phyloP scores from a whole-genome alignment of 2,113 vertebrate species.

The Rhea americana region DNA sequence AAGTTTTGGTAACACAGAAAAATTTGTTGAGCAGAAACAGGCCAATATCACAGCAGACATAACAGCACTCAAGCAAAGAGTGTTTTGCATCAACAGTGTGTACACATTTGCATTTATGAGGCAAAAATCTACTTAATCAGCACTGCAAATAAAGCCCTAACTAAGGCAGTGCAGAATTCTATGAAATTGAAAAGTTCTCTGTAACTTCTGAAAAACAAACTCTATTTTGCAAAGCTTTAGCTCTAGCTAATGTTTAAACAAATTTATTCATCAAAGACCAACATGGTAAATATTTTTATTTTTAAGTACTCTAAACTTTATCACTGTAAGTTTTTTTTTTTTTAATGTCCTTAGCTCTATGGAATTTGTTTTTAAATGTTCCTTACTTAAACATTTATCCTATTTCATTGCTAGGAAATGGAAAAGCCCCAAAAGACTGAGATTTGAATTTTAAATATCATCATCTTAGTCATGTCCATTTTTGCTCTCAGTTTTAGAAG shows the following conservation, averaged over 20 bases:
- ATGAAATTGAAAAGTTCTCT: constrained; percentile 59
- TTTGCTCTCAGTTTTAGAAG: background rate
- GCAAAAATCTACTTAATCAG: constrained; percentile 46
- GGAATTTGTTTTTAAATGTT: background rate
- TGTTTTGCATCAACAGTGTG: constrained; percentile 33
- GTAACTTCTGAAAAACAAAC: constrained; percentile 40
- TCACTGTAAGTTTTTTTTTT: background rate
- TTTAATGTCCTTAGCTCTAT: background rate
- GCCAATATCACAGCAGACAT: constrained; percentile 33
- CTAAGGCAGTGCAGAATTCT: constrained; percentile 27
- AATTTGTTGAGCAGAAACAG: constrained; percentile 37
- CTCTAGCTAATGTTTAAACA: constrained; percentile 34
- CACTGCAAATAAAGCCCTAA: constrained; percentile 24
- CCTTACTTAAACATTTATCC: background rate
- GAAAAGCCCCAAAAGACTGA: background rate
- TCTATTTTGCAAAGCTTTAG: background rate
- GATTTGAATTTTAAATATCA: background rate
- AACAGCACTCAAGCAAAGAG: constrained; percentile 18
- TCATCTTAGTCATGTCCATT: background rate
- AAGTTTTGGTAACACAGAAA: constrained; percentile 51
- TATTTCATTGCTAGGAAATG: background rate
- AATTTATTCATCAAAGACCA: background rate
- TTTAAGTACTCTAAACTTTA: background rate
- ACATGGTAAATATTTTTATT: background rate
- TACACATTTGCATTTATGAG: constrained; percentile 60